phyloP scores from a whole-genome alignment of 2,888 invertebrate genomes.

The Amphipoea lucens region DNA sequence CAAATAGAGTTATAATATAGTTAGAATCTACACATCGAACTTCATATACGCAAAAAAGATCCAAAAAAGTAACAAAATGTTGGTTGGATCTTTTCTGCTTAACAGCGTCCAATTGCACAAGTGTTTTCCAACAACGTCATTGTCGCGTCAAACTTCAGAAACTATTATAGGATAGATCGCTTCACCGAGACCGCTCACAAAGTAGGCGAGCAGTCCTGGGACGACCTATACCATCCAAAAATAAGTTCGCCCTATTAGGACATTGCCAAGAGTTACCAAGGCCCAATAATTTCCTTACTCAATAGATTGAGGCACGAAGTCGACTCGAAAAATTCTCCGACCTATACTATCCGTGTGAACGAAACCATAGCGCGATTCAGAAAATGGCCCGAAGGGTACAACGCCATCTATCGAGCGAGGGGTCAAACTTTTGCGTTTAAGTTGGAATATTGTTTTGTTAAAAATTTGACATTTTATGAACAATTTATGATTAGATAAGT shows the following conservation, averaged over 20 bases:
- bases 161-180: slow-evolving; percentile 95
- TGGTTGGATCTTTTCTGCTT: too few species aligned
- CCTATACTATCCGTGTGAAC: slow-evolving; percentile 21
- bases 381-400: slow-evolving; percentile 33
- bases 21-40: too few species aligned
- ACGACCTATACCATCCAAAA: slow-evolving; percentile 97
- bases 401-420: slow-evolving; percentile 74
- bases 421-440: slow-evolving; percentile 18
- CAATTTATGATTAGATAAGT: too few species aligned
- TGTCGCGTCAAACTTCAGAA: too few species aligned
- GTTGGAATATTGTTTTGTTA: not conserved
- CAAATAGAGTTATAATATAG: too few species aligned
- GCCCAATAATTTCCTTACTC: slow-evolving; percentile 99
- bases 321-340: fast-evolving
- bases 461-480: too few species aligned
- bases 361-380: slow-evolving; percentile 72
- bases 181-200: slow-evolving; percentile 93
- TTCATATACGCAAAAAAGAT: too few species aligned
- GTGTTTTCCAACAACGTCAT: not conserved
- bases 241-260: slow-evolving; percentile 91
- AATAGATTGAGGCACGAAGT: slow-evolving; percentile 97
- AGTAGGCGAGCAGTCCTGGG: slow-evolving; percentile 94
- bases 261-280: slow-evolving; percentile 97
- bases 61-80: too few species aligned
- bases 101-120: too few species aligned